These are phyloP conservation scores for Ambastaia sidthimunki DNA, from an alignment of 2,797 vertebrate genomes.

Conservation along the genomic window DNA sequence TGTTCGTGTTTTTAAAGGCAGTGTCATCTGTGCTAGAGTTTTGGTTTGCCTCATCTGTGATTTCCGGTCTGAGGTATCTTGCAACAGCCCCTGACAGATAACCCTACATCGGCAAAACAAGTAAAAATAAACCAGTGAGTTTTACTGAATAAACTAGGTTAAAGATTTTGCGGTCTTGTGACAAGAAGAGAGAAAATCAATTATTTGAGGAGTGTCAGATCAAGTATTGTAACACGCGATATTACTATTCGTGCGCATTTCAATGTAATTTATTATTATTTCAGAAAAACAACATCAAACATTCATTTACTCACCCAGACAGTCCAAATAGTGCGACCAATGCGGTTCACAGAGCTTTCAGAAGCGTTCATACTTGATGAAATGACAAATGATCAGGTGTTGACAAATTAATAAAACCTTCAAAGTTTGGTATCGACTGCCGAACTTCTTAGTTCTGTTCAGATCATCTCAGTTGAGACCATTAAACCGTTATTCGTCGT, in stretches of 20 bases:
- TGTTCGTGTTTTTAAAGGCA: background rate
- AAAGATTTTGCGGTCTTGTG: background rate
- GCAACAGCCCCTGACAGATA: slow-evolving; percentile 72
- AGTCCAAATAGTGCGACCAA: slow-evolving; percentile 72
- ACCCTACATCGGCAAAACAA: slow-evolving; percentile 61
- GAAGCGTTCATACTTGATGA: slow-evolving; percentile 67
- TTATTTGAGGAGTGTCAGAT: too few species aligned
- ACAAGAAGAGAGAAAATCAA: background rate
- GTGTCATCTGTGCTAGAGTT: slow-evolving; percentile 26
- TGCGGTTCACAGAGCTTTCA: slow-evolving; percentile 51
- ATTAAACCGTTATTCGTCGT: background rate
- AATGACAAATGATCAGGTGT: background rate
- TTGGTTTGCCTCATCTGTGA: slow-evolving; percentile 40
- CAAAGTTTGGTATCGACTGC: background rate
- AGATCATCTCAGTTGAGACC: background rate
- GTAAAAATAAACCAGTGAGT: slow-evolving; percentile 25
- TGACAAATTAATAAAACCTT: background rate
- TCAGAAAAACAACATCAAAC: too few species aligned
- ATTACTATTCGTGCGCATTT: too few species aligned
- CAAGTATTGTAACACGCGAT: too few species aligned
- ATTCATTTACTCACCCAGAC: slow-evolving; percentile 73
- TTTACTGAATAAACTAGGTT: background rate
- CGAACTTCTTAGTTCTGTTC: background rate
- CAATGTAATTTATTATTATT: too few species aligned
- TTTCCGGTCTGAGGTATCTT: slow-evolving; percentile 69